These are phyloP conservation scores for Pseudomyrmex gracilis DNA, from an alignment of 1,140 invertebrate species.

Conservation along the genomic window DNA sequence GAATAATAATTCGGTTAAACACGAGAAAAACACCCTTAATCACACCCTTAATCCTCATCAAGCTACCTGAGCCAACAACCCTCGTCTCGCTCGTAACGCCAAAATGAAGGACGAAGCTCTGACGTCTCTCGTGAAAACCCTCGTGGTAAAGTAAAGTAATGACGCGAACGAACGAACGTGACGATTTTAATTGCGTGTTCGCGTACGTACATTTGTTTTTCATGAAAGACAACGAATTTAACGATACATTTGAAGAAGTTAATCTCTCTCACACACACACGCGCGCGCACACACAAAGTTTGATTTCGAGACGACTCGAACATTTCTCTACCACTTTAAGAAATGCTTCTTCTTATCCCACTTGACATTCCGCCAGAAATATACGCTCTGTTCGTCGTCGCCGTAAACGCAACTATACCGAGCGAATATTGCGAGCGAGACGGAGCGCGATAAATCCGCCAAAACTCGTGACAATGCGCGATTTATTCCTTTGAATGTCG, in stretches of 20 bases:
- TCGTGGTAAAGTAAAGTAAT: background rate
- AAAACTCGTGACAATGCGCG: background rate
- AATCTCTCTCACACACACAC: too few species aligned
- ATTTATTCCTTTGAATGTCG: background rate
- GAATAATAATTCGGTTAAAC: too few species aligned
- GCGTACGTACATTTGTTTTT: background rate
- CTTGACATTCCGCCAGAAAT: constrained; percentile 58
- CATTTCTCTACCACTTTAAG: constrained; percentile 19
- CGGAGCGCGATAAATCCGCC: constrained; percentile 19
- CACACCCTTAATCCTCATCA: too few species aligned
- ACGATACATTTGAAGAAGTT: background rate
- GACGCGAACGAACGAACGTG: background rate
- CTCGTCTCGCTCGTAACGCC: too few species aligned
- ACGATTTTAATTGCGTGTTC: constrained; percentile 13
- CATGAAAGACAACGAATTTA: background rate
- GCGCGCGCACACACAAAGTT: background rate
- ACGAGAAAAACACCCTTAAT: too few species aligned
- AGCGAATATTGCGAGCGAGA: constrained; percentile 1
- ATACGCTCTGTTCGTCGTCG: constrained; percentile 46
- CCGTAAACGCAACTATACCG: background rate
- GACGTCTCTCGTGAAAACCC: background rate
- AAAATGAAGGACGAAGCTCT: too few species aligned
- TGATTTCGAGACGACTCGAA: constrained; percentile 7
- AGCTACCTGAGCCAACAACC: too few species aligned
- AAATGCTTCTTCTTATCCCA: constrained; percentile 57